A percentile compares a stretch with the other conserved stretches of the same genome.
Conservation (phyloP, 2,113 vertebrate genomes). For the Enhydra lutris region DNA sequence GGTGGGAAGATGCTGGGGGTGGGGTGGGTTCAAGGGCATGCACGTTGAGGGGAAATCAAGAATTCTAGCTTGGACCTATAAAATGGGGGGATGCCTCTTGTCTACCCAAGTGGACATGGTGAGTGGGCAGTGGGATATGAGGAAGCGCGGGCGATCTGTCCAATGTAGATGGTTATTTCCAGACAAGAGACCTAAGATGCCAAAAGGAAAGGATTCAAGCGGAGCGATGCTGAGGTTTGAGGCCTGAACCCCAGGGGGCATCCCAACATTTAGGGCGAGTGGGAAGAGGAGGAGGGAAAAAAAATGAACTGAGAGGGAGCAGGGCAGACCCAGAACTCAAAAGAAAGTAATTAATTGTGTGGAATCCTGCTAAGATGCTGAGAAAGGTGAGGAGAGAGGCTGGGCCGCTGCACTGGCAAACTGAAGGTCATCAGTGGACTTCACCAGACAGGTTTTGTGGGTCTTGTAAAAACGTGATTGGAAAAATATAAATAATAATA, state of each 20-base stretch:
- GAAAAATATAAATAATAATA: too few relatives aligned
- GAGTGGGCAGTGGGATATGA: not conserved
- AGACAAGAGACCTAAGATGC: not conserved
- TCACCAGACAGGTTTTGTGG: not conserved
- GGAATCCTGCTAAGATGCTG: not conserved
- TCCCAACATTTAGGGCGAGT: not conserved
- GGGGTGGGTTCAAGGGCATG: too few relatives aligned
- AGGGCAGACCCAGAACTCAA: not conserved
- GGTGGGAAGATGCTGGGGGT: not conserved
- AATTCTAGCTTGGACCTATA: not conserved
- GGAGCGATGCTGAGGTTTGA: not conserved
- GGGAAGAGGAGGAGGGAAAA: not conserved
- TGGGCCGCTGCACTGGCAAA: not conserved
- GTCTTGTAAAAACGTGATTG: not conserved
- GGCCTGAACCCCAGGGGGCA: not conserved
- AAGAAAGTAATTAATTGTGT: not conserved
- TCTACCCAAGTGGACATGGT: not conserved
- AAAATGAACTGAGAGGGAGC: not conserved
- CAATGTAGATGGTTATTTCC: not conserved
- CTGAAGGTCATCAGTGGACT: not conserved
- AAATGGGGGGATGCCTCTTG: not conserved
- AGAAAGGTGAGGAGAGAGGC: not conserved
- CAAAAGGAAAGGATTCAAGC: not conserved
- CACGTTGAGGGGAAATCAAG: not conserved
- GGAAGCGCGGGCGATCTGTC: rapidly evolving